Evolutionary conservation across 92 coral and sea anemone genomes (phyloP).

Genomic region (Porites rus): DNA sequence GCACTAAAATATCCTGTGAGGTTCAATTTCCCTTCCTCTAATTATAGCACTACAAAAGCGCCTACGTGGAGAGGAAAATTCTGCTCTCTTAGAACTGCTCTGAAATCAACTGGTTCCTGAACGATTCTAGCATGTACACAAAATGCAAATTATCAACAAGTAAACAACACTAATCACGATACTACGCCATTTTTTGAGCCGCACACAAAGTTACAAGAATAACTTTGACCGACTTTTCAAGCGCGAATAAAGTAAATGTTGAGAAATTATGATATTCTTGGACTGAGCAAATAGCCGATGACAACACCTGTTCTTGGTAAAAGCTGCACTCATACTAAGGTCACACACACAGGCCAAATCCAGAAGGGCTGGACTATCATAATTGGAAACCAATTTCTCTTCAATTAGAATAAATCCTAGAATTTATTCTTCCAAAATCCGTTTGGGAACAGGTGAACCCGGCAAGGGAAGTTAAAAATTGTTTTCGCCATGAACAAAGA

Average conservation of each 20-base stretch:
- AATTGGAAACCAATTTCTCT: constrained; percentile 40
- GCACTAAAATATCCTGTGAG: neutral
- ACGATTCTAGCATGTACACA: neutral
- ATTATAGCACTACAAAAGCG: neutral
- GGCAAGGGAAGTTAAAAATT: neutral
- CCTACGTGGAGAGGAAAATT: neutral
- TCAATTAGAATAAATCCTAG: constrained; percentile 7
- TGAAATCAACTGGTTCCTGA: constrained; percentile 15
- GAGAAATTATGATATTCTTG: constrained; percentile 17
- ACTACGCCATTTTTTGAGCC: neutral
- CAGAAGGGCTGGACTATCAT: neutral
- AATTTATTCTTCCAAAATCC: constrained; percentile 8
- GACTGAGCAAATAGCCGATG: neutral
- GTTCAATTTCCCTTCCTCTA: neutral
- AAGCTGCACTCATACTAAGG: neutral
- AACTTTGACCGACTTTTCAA: neutral
- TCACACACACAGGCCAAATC: neutral
- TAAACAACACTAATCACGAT: neutral
- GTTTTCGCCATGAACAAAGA: constrained; percentile 12
- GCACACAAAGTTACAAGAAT: neutral
- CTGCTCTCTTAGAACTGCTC: neutral
- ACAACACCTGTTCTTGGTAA: constrained; percentile 14
- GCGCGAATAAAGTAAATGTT: neutral
- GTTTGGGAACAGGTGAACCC: constrained; percentile 37
- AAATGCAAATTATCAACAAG: constrained; percentile 3